phyloP scores from a whole-genome alignment of 2,888 invertebrate species.

The Temnothorax rugatulus region DNA sequence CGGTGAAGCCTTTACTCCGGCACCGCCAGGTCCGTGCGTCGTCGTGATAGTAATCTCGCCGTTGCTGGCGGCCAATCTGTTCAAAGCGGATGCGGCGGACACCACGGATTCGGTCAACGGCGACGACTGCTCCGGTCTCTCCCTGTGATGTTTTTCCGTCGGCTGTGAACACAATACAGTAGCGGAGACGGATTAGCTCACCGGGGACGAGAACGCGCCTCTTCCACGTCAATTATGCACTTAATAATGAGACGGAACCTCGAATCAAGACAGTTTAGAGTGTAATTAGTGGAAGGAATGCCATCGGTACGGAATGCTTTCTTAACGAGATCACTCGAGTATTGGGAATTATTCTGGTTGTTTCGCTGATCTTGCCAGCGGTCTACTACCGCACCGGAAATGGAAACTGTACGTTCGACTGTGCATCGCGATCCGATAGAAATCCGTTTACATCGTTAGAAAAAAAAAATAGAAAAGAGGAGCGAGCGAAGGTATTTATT shows the following conservation, averaged over 20 bases:
- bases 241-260: slow-evolving; percentile 74
- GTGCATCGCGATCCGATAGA: slow-evolving; percentile 50
- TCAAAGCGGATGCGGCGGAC: slow-evolving; percentile 88
- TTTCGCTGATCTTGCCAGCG: slow-evolving; percentile 63
- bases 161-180: slow-evolving; percentile 73
- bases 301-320: slow-evolving; percentile 76
- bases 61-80: slow-evolving; percentile 92
- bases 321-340: slow-evolving; percentile 79
- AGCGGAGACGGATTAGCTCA: slow-evolving; percentile 68
- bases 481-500: not conserved
- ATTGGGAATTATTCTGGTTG: slow-evolving; percentile 75
- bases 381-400: slow-evolving; percentile 56
- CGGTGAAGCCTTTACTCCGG: slow-evolving; percentile 84
- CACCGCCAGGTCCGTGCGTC: slow-evolving; percentile 89
- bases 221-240: slow-evolving; percentile 77
- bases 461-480: slow-evolving; percentile 11
- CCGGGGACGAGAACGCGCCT: slow-evolving; percentile 65
- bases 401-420: slow-evolving; percentile 26
- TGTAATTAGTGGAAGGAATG: slow-evolving; percentile 79
- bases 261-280: slow-evolving; percentile 75
- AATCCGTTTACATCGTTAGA: slow-evolving; percentile 58
- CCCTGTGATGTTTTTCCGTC: slow-evolving; percentile 85
- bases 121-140: slow-evolving; percentile 87
- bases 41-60: slow-evolving; percentile 95
- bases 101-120: slow-evolving; percentile 86